Evolutionary conservation across 2,113 vertebrate species (phyloP).

Genomic region (Scomber scombrus): DNA sequence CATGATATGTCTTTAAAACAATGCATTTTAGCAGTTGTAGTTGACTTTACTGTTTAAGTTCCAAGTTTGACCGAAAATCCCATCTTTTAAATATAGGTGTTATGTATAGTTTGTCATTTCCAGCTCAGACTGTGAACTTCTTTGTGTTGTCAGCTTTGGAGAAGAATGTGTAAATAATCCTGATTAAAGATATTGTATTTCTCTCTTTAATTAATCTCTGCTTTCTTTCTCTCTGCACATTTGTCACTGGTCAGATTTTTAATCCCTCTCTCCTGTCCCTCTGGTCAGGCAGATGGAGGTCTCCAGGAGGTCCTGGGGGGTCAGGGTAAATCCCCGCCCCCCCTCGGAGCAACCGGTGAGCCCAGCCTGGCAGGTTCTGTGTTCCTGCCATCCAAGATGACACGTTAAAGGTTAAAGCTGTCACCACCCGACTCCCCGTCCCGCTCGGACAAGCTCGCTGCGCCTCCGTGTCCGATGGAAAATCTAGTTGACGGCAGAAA

Average conservation of each 20-base stretch:
- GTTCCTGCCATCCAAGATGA: slow-evolving; percentile 40
- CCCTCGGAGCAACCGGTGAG: slow-evolving; percentile 16
- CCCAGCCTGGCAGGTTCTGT: slow-evolving; percentile 22
- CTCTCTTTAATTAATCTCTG: neutral
- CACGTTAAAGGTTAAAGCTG: slow-evolving; percentile 62
- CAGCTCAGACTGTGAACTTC: neutral
- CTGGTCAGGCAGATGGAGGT: slow-evolving; percentile 56
- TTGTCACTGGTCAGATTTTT: slow-evolving; percentile 2
- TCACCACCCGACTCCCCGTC: neutral
- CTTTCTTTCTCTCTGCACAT: neutral
- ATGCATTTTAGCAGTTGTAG: no score
- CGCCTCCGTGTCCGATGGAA: neutral
- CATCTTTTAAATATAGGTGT: no score
- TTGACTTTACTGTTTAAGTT: no score
- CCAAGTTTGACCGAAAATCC: no score
- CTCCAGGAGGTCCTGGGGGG: slow-evolving; percentile 45
- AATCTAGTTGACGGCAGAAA: slow-evolving; percentile 29
- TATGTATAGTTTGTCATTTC: no score
- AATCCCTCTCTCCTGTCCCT: slow-evolving; percentile 17
- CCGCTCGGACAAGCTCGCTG: neutral
- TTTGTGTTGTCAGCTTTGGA: neutral
- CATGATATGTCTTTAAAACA: no score
- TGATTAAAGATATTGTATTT: no score
- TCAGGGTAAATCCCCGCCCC: slow-evolving; percentile 31
- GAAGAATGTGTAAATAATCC: no score